Percentiles rank a stretch among this genome's conserved stretches.
Evolutionary conservation across 2,888 invertebrate species (phyloP).

Genomic region (Rhagophthalmus giganteus): DNA sequence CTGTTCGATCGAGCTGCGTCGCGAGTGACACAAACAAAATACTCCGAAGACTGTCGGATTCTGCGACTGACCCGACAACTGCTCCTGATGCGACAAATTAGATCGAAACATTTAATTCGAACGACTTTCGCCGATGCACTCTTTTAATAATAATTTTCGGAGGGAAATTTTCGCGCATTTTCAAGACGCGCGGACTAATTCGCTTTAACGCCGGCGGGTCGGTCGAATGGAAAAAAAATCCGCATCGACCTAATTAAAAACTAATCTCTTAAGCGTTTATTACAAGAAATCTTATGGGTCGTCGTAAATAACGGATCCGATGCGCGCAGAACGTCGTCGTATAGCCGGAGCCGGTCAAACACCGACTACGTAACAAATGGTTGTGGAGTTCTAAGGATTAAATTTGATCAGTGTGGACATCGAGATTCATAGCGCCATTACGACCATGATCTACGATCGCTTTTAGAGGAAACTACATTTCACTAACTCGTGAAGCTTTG

Average conservation of each 20-base stretch:
- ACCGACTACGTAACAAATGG: constrained; percentile 42
- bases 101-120: neutral
- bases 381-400: constrained; percentile 54
- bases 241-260: constrained; percentile 27
- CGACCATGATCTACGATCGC: constrained; percentile 56
- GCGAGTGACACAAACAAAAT: constrained; percentile 54
- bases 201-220: too few relatives aligned
- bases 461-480: constrained; percentile 51
- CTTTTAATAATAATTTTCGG: neutral
- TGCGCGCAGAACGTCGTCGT: constrained; percentile 43
- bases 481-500: constrained; percentile 39
- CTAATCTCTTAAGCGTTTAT: constrained; percentile 40
- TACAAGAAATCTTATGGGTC: constrained; percentile 37
- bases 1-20: constrained; percentile 60
- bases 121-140: neutral
- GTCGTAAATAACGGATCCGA: constrained; percentile 40
- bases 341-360: constrained; percentile 50
- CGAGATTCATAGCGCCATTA: constrained; percentile 59
- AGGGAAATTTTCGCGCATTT: neutral
- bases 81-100: constrained; percentile 20
- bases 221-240: too few relatives aligned
- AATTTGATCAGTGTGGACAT: constrained; percentile 59
- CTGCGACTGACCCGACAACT: constrained; percentile 22
- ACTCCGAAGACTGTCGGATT: constrained; percentile 27
- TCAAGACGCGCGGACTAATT: too few relatives aligned